phyloP scores from a whole-genome alignment of 2,113 vertebrate genomes.

The Cyprinodon brontotheroides region DNA sequence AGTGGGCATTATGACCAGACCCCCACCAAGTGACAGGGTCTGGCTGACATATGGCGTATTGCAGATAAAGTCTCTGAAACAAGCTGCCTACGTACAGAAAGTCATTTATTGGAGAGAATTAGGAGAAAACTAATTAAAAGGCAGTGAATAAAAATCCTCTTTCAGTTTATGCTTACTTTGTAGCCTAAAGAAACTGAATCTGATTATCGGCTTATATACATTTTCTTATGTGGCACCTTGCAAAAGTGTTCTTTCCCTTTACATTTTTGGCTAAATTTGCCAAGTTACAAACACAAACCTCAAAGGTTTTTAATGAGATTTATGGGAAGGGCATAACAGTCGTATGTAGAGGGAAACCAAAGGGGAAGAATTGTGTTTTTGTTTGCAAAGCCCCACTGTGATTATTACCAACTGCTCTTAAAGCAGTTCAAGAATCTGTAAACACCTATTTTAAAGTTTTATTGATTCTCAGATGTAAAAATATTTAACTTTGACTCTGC shows the following conservation, averaged over 20 bases:
- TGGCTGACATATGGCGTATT: slow-evolving; percentile 70
- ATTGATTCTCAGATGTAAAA: neutral
- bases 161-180: neutral
- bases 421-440: no score
- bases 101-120: slow-evolving; percentile 49
- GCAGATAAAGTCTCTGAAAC: slow-evolving; percentile 61
- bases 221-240: neutral
- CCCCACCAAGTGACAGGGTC: slow-evolving; percentile 49
- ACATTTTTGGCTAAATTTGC: neutral
- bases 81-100: slow-evolving; percentile 39
- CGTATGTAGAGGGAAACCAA: neutral
- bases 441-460: no score
- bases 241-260: neutral
- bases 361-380: no score
- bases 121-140: slow-evolving; percentile 51
- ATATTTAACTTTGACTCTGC: neutral
- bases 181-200: neutral
- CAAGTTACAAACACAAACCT: neutral
- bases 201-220: neutral
- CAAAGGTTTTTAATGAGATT: neutral
- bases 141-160: slow-evolving; percentile 32
- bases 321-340: neutral
- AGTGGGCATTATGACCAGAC: slow-evolving; percentile 39
- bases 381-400: no score
- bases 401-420: no score